These are phyloP conservation scores for Sylvia borin DNA, from an alignment of 2,797 vertebrate genomes.

Conservation along the genomic window DNA sequence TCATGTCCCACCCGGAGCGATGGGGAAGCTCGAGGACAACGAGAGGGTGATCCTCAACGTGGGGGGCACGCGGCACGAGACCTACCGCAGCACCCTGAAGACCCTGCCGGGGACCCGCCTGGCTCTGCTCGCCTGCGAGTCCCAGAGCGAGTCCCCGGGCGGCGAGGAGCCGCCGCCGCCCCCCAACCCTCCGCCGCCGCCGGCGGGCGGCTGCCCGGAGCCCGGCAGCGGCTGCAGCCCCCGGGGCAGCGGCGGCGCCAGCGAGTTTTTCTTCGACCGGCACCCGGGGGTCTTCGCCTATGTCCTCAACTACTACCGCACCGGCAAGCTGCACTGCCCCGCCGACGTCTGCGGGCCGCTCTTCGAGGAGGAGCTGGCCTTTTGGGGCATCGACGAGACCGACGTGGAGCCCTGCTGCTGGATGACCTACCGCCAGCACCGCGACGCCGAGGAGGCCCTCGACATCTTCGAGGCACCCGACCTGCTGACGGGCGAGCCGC, in stretches of 20 bases:
- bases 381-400: conserved; percentile 25
- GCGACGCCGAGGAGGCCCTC: conserved; percentile 21
- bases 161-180: conserved; percentile 73
- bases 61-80: conserved; percentile 93
- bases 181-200: background rate
- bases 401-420: conserved; percentile 23
- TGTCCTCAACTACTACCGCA: background rate
- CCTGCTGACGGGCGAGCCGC: conserved; percentile 75
- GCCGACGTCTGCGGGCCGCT: background rate
- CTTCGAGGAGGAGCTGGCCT: background rate
- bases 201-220: conserved; percentile 81
- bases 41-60: conserved; percentile 98
- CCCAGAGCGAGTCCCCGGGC: conserved; percentile 81
- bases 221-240: conserved; percentile 70
- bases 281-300: conserved; percentile 1
- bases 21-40: conserved; percentile 95
- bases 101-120: conserved; percentile 83
- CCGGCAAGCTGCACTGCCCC: conserved; percentile 4
- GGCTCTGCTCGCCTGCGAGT: conserved; percentile 90
- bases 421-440: conserved; percentile 29
- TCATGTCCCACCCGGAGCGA: conserved; percentile 37
- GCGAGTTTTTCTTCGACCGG: conserved; percentile 53
- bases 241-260: conserved; percentile 67
- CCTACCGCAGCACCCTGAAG: conserved; percentile 91
- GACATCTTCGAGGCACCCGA: conserved; percentile 87